Conservation (phyloP, 2,797 vertebrate genomes). For the Sandelia bainsii region DNA sequence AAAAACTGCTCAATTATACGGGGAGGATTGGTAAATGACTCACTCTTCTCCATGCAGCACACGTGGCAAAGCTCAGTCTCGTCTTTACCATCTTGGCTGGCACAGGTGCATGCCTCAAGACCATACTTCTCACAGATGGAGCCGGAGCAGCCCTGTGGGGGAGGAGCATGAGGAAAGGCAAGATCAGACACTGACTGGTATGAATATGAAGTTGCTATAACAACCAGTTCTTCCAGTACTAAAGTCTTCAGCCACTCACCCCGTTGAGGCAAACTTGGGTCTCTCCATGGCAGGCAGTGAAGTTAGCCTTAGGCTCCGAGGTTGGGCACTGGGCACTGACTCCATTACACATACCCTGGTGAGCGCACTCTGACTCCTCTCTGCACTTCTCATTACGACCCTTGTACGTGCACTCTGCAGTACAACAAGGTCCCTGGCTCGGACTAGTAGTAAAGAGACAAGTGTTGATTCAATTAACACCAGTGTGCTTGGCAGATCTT, state of each 20-base stretch:
- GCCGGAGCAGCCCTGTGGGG: conserved; percentile 93
- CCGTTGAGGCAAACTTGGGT: conserved; percentile 99
- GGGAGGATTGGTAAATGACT: conserved; percentile 61
- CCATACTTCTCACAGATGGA: conserved; percentile 98
- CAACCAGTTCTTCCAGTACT: conserved; percentile 32
- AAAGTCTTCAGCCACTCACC: conserved; percentile 78
- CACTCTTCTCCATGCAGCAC: conserved; percentile 98
- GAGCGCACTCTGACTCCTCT: conserved; percentile 96
- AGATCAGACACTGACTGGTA: conserved; percentile 51
- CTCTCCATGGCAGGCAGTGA: conserved; percentile 94
- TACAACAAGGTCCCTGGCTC: conserved; percentile 98
- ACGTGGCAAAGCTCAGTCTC: conserved; percentile 98
- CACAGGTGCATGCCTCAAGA: conserved; percentile 96
- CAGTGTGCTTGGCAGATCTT: neutral
- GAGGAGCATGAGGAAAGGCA: conserved; percentile 37
- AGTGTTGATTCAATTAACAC: neutral
- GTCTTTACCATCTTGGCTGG: conserved; percentile 93
- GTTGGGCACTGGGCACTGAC: conserved; percentile 90
- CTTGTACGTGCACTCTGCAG: conserved; percentile 87
- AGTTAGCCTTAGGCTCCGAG: conserved; percentile 93
- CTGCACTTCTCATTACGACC: conserved; percentile 90
- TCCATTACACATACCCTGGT: conserved; percentile 93
- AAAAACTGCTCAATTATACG: neutral
- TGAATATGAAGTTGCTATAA: conserved; percentile 35
- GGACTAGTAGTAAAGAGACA: conserved; percentile 81